These are phyloP conservation scores for Tetragonula carbonaria DNA, from an alignment of 2,888 invertebrate genomes.

Conservation along the genomic window DNA sequence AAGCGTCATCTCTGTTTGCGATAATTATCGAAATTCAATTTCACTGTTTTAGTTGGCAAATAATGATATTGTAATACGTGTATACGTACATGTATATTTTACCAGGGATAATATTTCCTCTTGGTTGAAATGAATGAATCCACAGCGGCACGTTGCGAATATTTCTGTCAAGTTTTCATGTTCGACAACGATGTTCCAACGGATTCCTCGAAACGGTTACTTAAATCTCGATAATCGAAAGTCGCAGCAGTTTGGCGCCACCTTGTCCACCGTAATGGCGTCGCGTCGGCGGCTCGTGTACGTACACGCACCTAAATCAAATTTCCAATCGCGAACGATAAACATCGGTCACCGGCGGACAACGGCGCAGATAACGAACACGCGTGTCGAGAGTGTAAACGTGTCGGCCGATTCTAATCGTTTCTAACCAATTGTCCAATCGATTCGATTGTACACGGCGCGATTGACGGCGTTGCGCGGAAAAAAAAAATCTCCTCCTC, in stretches of 20 bases:
- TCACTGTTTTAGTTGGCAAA: background rate
- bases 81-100: no score
- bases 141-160: no score
- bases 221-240: background rate
- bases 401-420: background rate
- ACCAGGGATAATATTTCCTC: no score
- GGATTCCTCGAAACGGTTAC: background rate
- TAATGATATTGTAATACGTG: background rate
- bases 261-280: conserved; percentile 1
- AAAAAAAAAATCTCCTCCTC: background rate
- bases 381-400: background rate
- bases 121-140: background rate
- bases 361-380: background rate
- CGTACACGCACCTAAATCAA: background rate
- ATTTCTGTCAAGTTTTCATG: background rate
- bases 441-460: background rate
- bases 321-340: background rate
- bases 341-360: no score
- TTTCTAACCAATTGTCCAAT: background rate
- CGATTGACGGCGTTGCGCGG: background rate
- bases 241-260: conserved; percentile 10
- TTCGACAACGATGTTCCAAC: background rate
- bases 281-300: background rate
- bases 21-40: conserved; percentile 6
- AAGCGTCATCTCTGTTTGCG: conserved; percentile 3